Base-by-base conservation (phyloP, 1,140 invertebrate genomes). In the Ceratina calcarata region DNA sequence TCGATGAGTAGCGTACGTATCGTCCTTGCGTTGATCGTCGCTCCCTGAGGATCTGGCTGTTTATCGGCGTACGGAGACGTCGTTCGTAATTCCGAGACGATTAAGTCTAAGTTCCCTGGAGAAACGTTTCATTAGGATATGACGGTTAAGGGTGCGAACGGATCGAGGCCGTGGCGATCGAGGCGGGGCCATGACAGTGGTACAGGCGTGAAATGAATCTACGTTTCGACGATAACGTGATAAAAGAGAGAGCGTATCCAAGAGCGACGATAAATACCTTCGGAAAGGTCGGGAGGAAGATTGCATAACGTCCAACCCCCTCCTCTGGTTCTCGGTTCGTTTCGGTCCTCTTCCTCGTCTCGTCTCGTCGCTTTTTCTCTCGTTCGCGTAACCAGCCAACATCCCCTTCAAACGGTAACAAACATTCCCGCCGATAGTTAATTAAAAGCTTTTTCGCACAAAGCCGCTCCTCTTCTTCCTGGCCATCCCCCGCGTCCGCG, bases 291-390 rank as follows among this genome's bases (percentile, higher is more conserved):
- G 81, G 73, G 81, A 87, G 84, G 78, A 87, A 81, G 83, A 90
- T 90, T 90, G 89, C 89, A 90, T 90, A 90, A 90, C 86, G 77
- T 82, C 77, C 55, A 22, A 20, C 67, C 72, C 62, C 27, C 66
- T 67, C 27, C 68, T 20, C 22, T 24, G 1, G 16, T 18, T 57
- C 70, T 72, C 58, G 4, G 32, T 69, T n/a, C 45, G 3, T 24
- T 83, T 65, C 65, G 53, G 68, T 71, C 55, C 75, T 69, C 61
- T 77, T 51, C 32, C 58, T 77, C 49, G 37, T 49, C 24, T 68
- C 60, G 32, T 20, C 24, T 68, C 60, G 32, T 20, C 20, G n/a
- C 49, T 51, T 16, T 74, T 80, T 62, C 58, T n/a, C 66, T 78
- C 27, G n/a, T 57, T 24, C 10, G 2, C 24, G 51, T 45, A 45